Evolutionary conservation across 2,797 vertebrate species (phyloP), one percentile per base, ranked within the genome.

Genomic region (Pelobates cultripes): DNA sequence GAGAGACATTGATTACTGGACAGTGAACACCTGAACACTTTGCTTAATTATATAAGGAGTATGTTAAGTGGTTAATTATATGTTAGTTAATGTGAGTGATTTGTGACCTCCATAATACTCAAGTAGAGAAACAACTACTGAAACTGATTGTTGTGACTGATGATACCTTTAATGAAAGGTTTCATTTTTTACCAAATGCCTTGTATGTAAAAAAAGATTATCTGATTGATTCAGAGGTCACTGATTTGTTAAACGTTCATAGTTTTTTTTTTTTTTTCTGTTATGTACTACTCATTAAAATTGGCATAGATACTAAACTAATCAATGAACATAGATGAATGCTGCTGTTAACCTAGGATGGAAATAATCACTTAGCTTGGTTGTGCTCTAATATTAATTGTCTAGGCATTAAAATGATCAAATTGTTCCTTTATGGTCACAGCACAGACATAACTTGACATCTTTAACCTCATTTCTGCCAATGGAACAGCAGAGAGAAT

Each of bases 61-160:
- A 64, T 64, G n/a, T 64, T 64, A 64, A 64, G 12, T 28, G 61
- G n/a, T 64, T 64, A 64, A 64, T 64, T 64, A 64, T 64, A 64
- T 28, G 61, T 28, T 64, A 17, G 61, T 28, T 64, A 17, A 64
- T 64, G 7, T 64, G 61, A 64, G 17, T 14, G n/a, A 7, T 64
- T 64, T 64, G 28, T 64, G 61, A 64, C 61, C n/a, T 40, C 17
- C 61, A 28, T 40, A 28, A n/a, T 4, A 64, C 61, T 64, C 28
- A 2, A 12, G 13, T 7, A 15, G 14, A 15, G 14, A 12, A 57
- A 57, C 10, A 12, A 12, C 13, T 57, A 14, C 55, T 7, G 17
- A 17, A 64, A 5, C n/a, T 40, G 17, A 10, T 17, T 17, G 5
- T 17, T 12, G 3, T 17, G 17, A 40, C 61, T 64, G 61, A 28